These are phyloP conservation scores for Syngnathus rostellatus DNA, from an alignment of 2,797 vertebrate species.

Conservation along the genomic window DNA sequence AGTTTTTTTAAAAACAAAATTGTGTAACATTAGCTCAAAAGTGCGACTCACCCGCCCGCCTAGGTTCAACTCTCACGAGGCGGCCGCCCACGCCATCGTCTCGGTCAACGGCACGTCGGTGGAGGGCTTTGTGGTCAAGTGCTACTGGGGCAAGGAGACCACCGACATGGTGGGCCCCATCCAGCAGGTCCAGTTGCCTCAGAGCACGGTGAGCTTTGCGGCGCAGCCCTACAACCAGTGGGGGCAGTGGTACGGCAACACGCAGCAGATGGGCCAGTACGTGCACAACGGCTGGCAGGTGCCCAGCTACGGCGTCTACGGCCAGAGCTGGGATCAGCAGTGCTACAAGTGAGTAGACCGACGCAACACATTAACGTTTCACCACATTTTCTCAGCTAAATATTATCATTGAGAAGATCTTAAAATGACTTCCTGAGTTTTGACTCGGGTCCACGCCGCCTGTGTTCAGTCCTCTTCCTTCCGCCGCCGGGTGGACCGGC, in stretches of 20 bases:
- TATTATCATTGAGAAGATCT: background rate
- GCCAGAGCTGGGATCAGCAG: constrained; percentile 94
- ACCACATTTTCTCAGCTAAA: background rate
- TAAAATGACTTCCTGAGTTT: background rate
- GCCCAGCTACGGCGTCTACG: constrained; percentile 85
- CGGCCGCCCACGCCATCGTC: constrained; percentile 93
- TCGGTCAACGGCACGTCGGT: constrained; percentile 91
- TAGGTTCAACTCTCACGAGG: constrained; percentile 89
- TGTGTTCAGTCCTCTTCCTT: constrained; percentile 71
- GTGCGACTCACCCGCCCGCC: no score
- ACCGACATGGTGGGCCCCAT: constrained; percentile 85
- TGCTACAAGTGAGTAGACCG: constrained; percentile 81
- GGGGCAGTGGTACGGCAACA: constrained; percentile 92
- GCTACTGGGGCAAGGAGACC: constrained; percentile 96
- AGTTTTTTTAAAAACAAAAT: background rate
- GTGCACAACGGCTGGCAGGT: constrained; percentile 94
- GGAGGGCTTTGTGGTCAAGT: constrained; percentile 90
- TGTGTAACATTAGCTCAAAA: background rate
- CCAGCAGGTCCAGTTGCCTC: constrained; percentile 79
- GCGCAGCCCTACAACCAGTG: constrained; percentile 88
- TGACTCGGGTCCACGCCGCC: background rate
- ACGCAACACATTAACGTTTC: no score
- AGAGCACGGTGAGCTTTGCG: constrained; percentile 85
- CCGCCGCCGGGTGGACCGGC: constrained; percentile 82
- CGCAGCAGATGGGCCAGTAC: constrained; percentile 91